Percentiles rank a stretch among this genome's conserved stretches.
Conservation (phyloP, 2,797 vertebrate genomes). For the Pygocentrus nattereri region DNA sequence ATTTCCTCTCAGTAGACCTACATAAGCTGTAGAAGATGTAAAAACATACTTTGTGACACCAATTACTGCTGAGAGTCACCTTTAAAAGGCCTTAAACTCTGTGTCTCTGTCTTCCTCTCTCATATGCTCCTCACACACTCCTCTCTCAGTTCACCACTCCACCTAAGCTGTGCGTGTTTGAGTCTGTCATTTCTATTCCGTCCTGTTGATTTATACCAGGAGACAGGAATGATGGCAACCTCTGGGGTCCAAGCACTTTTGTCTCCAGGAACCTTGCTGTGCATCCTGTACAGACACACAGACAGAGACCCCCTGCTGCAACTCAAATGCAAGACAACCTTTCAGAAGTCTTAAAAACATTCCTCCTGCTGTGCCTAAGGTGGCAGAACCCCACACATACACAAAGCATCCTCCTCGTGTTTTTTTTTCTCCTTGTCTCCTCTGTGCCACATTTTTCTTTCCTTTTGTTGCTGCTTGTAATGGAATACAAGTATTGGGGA, state of each 20-base stretch:
- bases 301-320: conserved; percentile 33
- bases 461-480: too few species aligned
- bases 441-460: too few species aligned
- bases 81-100: neutral
- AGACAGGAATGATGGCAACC: neutral
- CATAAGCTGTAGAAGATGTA: neutral
- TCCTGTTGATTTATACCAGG: neutral
- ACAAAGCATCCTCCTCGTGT: too few species aligned
- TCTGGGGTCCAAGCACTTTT: neutral
- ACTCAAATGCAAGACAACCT: too few species aligned
- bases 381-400: too few species aligned
- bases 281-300: conserved; percentile 1
- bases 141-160: neutral
- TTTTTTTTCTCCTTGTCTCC: too few species aligned
- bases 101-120: neutral
- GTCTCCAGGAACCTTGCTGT: neutral
- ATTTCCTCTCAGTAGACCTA: conserved; percentile 1
- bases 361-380: too few species aligned
- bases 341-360: too few species aligned
- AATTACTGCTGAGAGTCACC: neutral
- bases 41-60: neutral
- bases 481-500: too few species aligned
- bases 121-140: too few species aligned
- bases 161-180: too few species aligned
- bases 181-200: neutral